phyloP scores from a whole-genome alignment of 2,888 invertebrate species.

The Hyppa rectilinea region DNA sequence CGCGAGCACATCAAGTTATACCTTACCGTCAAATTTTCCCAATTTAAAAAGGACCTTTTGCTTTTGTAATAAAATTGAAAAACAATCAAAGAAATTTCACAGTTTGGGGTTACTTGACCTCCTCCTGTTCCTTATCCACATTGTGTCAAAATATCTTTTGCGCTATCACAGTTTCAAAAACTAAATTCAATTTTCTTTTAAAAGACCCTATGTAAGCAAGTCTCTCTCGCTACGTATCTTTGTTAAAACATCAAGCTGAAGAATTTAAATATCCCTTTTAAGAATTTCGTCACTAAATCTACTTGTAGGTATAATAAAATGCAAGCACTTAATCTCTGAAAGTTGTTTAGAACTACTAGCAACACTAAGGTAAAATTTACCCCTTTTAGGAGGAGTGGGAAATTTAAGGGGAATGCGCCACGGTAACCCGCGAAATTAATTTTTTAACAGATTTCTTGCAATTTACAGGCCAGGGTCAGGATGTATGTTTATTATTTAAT shows the following conservation, averaged over 20 bases:
- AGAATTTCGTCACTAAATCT: constrained; percentile 48
- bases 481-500: too few species aligned
- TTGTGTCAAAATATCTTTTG: background rate
- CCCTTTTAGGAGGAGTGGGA: constrained; percentile 27
- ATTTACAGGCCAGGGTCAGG: too few species aligned
- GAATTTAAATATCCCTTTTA: constrained; percentile 33
- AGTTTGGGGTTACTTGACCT: too few species aligned
- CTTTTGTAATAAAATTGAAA: too few species aligned
- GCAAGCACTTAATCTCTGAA: constrained; percentile 32
- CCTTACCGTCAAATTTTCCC: too few species aligned
- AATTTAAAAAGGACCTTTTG: too few species aligned
- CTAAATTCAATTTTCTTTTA: background rate
- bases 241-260: constrained; percentile 2
- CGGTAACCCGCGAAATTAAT: too few species aligned
- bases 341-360: constrained; percentile 37
- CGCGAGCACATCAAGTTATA: too few species aligned
- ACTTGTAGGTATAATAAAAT: constrained; percentile 13
- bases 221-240: background rate
- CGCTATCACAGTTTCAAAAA: background rate
- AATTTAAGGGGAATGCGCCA: too few species aligned
- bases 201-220: background rate
- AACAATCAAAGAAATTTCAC: too few species aligned
- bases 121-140: too few species aligned
- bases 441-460: too few species aligned
- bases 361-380: constrained; percentile 30